Evolutionary conservation across 2,113 vertebrate species (phyloP).

Genomic region (Ranitomeya imitator): DNA sequence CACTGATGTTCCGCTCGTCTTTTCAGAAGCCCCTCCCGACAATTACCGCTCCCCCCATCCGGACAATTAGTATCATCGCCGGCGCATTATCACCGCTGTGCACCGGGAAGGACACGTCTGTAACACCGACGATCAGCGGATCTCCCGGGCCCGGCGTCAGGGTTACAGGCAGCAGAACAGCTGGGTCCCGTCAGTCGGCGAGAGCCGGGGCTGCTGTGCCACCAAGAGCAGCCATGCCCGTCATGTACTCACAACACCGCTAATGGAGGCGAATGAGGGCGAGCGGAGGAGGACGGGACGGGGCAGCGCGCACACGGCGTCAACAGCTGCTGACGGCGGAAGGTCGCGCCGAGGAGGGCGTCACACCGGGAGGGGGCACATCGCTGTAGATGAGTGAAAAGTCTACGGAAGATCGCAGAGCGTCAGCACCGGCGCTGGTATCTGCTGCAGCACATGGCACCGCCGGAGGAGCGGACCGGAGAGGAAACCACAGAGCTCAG

Average conservation of each 20-base stretch:
- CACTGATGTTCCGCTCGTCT: conserved; percentile 7
- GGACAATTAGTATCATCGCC: background rate
- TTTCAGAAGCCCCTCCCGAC: background rate
- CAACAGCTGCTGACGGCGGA: conserved; percentile 16
- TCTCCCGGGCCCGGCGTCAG: background rate
- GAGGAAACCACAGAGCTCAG: background rate
- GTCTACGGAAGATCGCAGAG: background rate
- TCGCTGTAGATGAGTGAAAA: background rate
- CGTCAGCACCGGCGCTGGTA: background rate
- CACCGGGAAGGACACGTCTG: conserved; percentile 1
- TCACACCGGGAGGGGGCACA: background rate
- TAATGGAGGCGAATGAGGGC: conserved; percentile 53
- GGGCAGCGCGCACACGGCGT: background rate
- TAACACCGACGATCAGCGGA: conserved; percentile 2
- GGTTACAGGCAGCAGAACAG: conserved; percentile 40
- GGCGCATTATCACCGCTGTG: conserved; percentile 1
- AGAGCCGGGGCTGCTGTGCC: conserved; percentile 11
- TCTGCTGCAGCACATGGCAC: conserved; percentile 1
- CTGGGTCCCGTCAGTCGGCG: conserved; percentile 9
- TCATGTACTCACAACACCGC: conserved; percentile 44
- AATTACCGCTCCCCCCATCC: background rate
- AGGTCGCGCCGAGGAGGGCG: background rate
- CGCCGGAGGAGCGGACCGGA: background rate
- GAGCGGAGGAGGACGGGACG: background rate
- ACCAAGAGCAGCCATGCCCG: conserved; percentile 27